phyloP scores from a whole-genome alignment of 1,140 invertebrate species.

The Onthophagus taurus region DNA sequence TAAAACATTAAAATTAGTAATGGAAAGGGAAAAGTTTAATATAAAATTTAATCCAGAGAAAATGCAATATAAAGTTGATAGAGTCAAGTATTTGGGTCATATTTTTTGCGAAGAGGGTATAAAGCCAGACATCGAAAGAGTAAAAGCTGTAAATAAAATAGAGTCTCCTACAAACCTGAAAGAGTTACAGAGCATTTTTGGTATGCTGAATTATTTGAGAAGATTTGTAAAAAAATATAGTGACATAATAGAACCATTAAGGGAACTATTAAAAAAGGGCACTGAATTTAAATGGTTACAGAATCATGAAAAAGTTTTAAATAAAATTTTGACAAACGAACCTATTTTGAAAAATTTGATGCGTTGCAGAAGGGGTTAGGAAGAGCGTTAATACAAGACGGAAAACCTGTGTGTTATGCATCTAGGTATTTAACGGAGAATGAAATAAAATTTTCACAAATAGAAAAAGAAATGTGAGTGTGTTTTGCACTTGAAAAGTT shows the following conservation, averaged over 20 bases:
- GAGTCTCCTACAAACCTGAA: constrained; percentile 4
- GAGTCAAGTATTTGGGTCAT: constrained; percentile 24
- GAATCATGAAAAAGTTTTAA: not conserved
- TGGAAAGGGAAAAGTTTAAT: constrained; percentile 17
- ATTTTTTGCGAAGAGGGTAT: constrained; percentile 5
- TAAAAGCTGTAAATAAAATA: constrained; percentile 3
- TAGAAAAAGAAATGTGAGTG: not conserved
- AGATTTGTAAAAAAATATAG: constrained; percentile 17
- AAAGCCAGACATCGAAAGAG: constrained; percentile 5
- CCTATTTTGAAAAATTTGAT: constrained; percentile 8
- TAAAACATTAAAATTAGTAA: constrained; percentile 26
- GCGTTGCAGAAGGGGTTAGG: constrained; percentile 2
- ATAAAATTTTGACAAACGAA: not conserved
- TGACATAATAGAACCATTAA: constrained; percentile 18
- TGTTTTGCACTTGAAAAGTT: not conserved
- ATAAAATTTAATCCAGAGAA: constrained; percentile 25
- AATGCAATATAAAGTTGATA: too few relatives aligned
- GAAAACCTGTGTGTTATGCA: too few relatives aligned
- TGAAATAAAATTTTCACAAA: not conserved
- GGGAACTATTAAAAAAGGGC: constrained; percentile 19
- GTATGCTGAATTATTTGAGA: constrained; percentile 6
- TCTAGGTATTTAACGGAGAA: too few relatives aligned
- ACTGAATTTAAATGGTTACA: constrained; percentile 20
- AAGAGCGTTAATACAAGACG: not conserved
- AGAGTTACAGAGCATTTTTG: constrained; percentile 12